A percentile compares a stretch with the other conserved stretches of the same genome.
Evolutionary conservation across 2,888 invertebrate genomes (phyloP).

Genomic region (Sisyra terminalis): DNA sequence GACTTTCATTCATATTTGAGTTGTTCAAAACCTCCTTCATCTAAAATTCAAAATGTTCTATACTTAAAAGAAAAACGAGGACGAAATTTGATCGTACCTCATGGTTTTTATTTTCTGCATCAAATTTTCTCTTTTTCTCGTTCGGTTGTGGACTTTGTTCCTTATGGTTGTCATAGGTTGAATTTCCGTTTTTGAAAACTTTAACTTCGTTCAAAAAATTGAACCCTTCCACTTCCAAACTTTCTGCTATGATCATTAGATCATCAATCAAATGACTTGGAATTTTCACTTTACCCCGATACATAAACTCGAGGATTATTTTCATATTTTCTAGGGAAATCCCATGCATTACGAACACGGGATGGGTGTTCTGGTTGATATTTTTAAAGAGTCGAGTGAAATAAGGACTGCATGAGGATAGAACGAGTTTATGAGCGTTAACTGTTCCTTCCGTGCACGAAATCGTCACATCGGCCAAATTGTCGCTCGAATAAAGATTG

Average conservation of each 20-base stretch:
- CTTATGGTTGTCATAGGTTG: no score
- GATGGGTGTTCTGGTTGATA: conserved; percentile 24
- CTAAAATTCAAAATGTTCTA: no score
- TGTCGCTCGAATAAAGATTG: conserved; percentile 15
- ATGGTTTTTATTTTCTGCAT: no score
- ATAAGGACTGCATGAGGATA: conserved; percentile 24
- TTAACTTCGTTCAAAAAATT: neutral
- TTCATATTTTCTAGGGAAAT: conserved; percentile 1
- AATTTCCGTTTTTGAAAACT: neutral
- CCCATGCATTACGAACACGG: conserved; percentile 23
- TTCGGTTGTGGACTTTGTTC: no score
- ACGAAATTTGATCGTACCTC: no score
- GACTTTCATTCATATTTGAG: neutral
- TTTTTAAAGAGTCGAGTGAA: conserved; percentile 22
- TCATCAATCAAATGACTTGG: conserved; percentile 1
- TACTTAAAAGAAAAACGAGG: no score
- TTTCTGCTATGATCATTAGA: conserved; percentile 2
- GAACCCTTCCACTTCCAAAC: conserved; percentile 6
- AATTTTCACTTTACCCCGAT: conserved; percentile 4
- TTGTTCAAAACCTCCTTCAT: neutral
- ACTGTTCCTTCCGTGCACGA: conserved; percentile 17
- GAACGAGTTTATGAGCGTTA: conserved; percentile 18
- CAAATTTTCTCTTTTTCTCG: no score
- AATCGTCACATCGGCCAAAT: conserved; percentile 17
- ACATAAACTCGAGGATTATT: conserved; percentile 7